phyloP scores from a whole-genome alignment of 2,888 invertebrate species.

The Nephrotoma guestfalica region DNA sequence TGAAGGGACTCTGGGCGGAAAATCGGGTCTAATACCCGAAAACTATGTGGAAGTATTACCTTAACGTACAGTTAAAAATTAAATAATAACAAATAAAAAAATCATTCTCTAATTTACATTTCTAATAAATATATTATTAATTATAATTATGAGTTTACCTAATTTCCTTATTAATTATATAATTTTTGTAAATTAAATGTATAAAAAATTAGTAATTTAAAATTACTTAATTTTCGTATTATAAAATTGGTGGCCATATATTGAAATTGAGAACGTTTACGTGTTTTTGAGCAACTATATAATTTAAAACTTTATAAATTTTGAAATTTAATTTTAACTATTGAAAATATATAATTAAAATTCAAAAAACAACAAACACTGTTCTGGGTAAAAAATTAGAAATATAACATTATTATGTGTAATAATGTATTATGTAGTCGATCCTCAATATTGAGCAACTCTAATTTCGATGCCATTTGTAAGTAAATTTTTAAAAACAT shows the following conservation, averaged over 20 bases:
- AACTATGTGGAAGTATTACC: constrained; percentile 70
- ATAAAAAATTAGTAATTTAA: not conserved
- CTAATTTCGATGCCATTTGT: not conserved
- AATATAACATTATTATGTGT: not conserved
- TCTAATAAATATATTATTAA: not conserved
- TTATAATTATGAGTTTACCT: not conserved
- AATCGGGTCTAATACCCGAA: constrained; percentile 85
- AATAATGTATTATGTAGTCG: not conserved
- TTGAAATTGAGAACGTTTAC: not conserved
- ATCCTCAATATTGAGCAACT: not conserved
- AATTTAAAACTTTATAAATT: not conserved
- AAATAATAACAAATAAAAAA: not conserved
- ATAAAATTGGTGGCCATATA: not conserved
- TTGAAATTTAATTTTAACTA: not conserved
- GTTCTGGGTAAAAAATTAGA: not conserved
- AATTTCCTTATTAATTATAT: not conserved
- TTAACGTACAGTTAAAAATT: not conserved
- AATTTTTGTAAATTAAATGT: not conserved
- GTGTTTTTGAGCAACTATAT: not conserved
- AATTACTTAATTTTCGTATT: not conserved
- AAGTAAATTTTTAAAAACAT: not conserved
- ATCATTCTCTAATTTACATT: not conserved
- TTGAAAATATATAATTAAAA: not conserved
- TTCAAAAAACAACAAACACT: not conserved
- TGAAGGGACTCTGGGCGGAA: constrained; percentile 85